Evolutionary conservation across 2,888 invertebrate genomes (phyloP), one percentile per base, ranked within the genome.

Genomic region (Eupithecia insigniata): DNA sequence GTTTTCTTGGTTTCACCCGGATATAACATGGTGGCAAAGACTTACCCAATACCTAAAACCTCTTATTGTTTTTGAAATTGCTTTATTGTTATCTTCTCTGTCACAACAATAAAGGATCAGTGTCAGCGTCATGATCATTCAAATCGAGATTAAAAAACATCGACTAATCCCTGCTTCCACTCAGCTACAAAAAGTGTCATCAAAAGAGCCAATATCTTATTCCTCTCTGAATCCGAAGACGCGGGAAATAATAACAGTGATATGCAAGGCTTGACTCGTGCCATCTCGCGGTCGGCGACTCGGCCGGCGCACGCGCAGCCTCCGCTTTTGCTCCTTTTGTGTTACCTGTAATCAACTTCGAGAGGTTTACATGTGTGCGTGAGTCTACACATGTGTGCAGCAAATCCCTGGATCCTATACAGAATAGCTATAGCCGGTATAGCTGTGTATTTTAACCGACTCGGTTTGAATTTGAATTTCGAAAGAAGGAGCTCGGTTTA

Each of bases 311-410:
- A 90, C 93, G 93, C 91, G 92, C 92, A 92, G 92, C 92, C 92
- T 92, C 91, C 90, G 86, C 85, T 89, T 82, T 91, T 92, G 90
- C 87, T 92, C 90, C 90, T 92, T 93, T 93, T 93, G 89, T 91
- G 88, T 76, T 76, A 72, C 73, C 72, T 75, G 83, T 86, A 87
- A 88, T 87, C 89, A 87, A 87, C 86, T 85, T 84, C 81, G 81
- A 84, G 80, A 76, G 71, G 80, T 80, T 77, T 80, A 77, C 77
- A 79, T 88, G 87, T 89, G 87, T 88, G 88, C 74, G 87, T 85
- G 80, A 76, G 74, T 80, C 79, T 80, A 79, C 79, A 85, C 86
- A 87, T 85, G 87, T 88, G 87, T 84, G 86, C 79, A 80, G 68
- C 76, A 80, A 79, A 74, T 77, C 81, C 78, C 79, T 78, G 75